A percentile compares a stretch with the other conserved stretches of the same genome.
These are phyloP conservation scores for Pangasius djambal DNA, from an alignment of 2,797 vertebrate species.

Conservation along the genomic window DNA sequence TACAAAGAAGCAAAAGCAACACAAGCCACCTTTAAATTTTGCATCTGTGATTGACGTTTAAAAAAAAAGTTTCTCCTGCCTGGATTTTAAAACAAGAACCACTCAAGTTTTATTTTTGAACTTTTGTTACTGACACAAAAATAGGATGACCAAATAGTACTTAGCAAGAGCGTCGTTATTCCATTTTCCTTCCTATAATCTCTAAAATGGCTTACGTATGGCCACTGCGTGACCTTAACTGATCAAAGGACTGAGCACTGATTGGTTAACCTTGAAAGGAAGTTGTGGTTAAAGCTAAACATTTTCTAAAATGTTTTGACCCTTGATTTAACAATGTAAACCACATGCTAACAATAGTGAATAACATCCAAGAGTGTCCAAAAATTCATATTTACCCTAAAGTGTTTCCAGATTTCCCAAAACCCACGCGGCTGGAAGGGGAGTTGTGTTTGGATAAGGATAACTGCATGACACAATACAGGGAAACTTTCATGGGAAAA, in stretches of 20 bases:
- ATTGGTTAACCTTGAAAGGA: conserved; percentile 32
- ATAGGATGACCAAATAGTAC: not conserved
- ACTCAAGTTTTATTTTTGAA: not conserved
- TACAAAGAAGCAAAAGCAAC: not conserved
- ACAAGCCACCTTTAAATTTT: not conserved
- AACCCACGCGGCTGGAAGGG: not conserved
- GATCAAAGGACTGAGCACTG: conserved; percentile 33
- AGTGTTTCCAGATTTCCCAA: conserved; percentile 26
- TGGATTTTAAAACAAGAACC: not conserved
- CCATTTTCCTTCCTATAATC: conserved; percentile 39
- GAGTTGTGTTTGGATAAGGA: conserved; percentile 13
- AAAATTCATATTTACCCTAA: conserved; percentile 13
- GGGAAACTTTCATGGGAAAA: not conserved
- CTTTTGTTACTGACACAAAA: not conserved
- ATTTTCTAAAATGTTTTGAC: conserved; percentile 23
- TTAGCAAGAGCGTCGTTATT: not conserved
- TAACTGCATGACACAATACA: not conserved
- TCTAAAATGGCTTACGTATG: conserved; percentile 25
- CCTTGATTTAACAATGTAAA: conserved; percentile 7
- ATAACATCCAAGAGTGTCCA: conserved; percentile 25
- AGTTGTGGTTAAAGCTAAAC: conserved; percentile 32
- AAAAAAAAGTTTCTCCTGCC: not conserved
- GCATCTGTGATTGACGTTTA: not conserved
- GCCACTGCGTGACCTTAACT: conserved; percentile 35
- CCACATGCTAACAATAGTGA: conserved; percentile 24